Evolutionary conservation across 2,888 invertebrate species (phyloP).

Genomic region (Noctua janthina): DNA sequence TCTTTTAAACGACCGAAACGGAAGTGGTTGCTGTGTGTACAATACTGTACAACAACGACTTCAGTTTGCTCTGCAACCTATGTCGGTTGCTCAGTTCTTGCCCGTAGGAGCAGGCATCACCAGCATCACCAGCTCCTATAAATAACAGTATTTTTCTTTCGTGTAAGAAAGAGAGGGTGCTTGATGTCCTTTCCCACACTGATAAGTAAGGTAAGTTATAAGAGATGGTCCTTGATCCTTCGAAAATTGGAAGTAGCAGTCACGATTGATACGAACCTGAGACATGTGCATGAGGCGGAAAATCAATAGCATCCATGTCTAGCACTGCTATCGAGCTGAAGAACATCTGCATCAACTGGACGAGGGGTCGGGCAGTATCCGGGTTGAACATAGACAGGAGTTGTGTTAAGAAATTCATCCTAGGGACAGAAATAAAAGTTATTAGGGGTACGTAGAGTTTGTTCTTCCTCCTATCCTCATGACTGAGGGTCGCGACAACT

Average conservation of each 20-base stretch:
- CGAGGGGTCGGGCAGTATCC: conserved; percentile 21
- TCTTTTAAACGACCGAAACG: not conserved
- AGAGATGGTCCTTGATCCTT: not conserved
- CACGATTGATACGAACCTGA: conserved; percentile 12
- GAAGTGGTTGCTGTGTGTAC: too few relatives aligned
- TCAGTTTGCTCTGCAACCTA: not conserved
- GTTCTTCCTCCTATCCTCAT: not conserved
- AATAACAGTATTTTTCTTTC: not conserved
- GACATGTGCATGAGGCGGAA: conserved; percentile 33
- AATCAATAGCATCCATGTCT: conserved; percentile 31
- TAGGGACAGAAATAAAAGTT: conserved; percentile 13
- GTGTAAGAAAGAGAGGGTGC: not conserved
- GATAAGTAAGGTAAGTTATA: not conserved
- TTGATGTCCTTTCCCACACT: not conserved
- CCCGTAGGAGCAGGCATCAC: not conserved
- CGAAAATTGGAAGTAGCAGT: not conserved
- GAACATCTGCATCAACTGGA: conserved; percentile 30
- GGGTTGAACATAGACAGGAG: conserved; percentile 34
- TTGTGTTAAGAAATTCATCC: conserved; percentile 48
- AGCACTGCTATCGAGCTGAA: conserved; percentile 24
- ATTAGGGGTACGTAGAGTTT: not conserved
- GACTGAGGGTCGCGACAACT: not conserved
- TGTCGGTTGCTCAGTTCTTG: not conserved
- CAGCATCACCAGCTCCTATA: not conserved
- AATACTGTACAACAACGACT: not conserved